Percentiles rank a stretch among this genome's conserved stretches.
Evolutionary conservation across 2,888 invertebrate genomes (phyloP).

Genomic region (Cenopis cana): DNA sequence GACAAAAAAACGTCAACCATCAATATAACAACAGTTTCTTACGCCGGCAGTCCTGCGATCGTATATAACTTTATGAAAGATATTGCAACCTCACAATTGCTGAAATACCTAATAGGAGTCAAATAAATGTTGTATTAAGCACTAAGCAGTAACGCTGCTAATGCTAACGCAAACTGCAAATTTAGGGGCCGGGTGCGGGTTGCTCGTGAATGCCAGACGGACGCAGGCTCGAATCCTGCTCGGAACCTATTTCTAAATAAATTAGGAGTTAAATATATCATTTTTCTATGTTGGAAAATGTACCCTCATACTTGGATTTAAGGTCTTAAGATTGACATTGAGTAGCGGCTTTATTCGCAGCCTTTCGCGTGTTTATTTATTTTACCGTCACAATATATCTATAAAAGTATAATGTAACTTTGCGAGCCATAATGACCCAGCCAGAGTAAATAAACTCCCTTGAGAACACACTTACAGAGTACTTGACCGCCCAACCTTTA

Average conservation of each 20-base stretch:
- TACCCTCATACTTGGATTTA: too few species aligned
- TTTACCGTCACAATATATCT: slow-evolving; percentile 42
- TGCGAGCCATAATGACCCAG: slow-evolving; percentile 59
- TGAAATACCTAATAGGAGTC: too few species aligned
- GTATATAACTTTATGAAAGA: background rate
- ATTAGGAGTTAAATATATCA: too few species aligned
- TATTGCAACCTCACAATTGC: background rate
- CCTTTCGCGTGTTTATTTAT: slow-evolving; percentile 47
- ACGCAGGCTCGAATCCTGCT: too few species aligned
- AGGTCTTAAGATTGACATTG: slow-evolving; percentile 15
- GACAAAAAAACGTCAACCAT: background rate
- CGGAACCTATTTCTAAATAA: too few species aligned
- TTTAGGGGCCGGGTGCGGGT: too few species aligned
- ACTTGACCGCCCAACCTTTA: slow-evolving; percentile 53
- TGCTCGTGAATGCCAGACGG: too few species aligned
- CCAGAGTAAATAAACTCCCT: slow-evolving; percentile 57
- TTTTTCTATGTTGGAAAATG: too few species aligned
- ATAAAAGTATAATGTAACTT: slow-evolving; percentile 50
- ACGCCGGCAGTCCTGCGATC: too few species aligned
- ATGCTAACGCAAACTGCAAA: too few species aligned
- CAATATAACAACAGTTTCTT: background rate
- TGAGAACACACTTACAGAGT: slow-evolving; percentile 55
- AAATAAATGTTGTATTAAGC: too few species aligned
- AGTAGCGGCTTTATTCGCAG: slow-evolving; percentile 48
- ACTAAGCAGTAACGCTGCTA: too few species aligned